Percentiles rank a stretch among this genome's conserved stretches.
phyloP scores from a whole-genome alignment of 1,140 invertebrate genomes.

The Dufourea novaeangliae region DNA sequence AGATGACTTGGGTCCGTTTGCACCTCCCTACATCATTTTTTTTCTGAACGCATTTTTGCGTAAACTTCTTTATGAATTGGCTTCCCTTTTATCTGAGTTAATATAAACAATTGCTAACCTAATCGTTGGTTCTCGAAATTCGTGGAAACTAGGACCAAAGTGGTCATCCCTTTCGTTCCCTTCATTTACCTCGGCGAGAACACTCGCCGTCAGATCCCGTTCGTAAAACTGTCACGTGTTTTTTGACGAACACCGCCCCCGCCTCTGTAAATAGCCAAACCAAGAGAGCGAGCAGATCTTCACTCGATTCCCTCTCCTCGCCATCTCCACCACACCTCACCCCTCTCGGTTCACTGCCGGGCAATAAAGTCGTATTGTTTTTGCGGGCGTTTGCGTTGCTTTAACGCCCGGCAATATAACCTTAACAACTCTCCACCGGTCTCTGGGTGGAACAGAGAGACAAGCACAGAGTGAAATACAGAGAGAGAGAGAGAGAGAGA shows the following conservation, averaged over 20 bases:
- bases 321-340: too few species aligned
- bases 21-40: too few species aligned
- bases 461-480: constrained; percentile 12
- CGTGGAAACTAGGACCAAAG: too few species aligned
- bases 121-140: too few species aligned
- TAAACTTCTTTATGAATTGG: too few species aligned
- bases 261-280: constrained; percentile 42
- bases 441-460: constrained; percentile 12
- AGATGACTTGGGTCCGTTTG: too few species aligned
- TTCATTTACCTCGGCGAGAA: too few species aligned
- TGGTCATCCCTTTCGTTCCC: too few species aligned
- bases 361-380: constrained; percentile 79
- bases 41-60: too few species aligned
- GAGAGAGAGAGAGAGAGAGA: constrained; percentile 23
- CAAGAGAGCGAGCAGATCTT: background rate
- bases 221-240: constrained; percentile 56
- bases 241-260: constrained; percentile 52
- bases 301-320: background rate
- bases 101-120: too few species aligned
- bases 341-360: background rate
- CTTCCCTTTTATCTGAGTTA: too few species aligned
- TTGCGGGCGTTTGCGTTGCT: constrained; percentile 73
- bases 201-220: constrained; percentile 3
- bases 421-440: constrained; percentile 72
- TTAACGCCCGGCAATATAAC: constrained; percentile 77